Conservation (phyloP, 2,113 vertebrate species). For the Solea solea region DNA sequence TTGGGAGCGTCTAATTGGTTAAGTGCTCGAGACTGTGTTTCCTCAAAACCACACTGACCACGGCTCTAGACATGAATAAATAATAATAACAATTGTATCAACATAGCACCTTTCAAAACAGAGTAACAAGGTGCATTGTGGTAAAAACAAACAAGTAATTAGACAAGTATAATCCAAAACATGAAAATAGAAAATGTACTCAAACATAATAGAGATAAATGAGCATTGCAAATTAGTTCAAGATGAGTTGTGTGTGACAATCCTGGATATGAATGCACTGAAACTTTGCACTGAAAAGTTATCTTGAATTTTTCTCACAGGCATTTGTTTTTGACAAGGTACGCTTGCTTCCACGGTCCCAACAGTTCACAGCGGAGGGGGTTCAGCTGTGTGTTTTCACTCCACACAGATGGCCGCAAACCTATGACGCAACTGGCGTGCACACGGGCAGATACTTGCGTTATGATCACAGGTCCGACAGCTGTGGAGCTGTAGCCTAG, state of each 20-base stretch:
- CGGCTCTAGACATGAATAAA: conserved; percentile 7
- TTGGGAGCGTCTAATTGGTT: not conserved
- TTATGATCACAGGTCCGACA: conserved; percentile 28
- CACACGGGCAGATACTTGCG: not conserved
- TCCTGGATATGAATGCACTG: not conserved
- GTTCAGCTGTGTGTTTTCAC: conserved; percentile 35
- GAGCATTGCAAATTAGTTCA: no score
- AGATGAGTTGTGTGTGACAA: no score
- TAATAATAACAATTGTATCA: no score
- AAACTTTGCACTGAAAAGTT: not conserved
- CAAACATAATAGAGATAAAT: no score
- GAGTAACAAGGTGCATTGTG: no score
- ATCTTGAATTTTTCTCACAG: conserved; percentile 10
- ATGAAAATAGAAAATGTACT: no score
- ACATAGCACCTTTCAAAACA: no score
- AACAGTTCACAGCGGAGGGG: conserved; percentile 13
- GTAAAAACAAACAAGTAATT: no score
- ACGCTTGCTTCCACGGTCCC: not conserved
- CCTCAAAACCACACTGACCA: not conserved
- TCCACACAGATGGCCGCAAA: conserved; percentile 24
- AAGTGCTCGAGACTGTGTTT: not conserved
- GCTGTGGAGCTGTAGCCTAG: conserved; percentile 45
- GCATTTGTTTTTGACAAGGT: conserved; percentile 19
- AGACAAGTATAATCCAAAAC: no score
- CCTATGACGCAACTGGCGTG: conserved; percentile 19